phyloP scores from a whole-genome alignment of 2,888 invertebrate species.

The Athalia rosae region DNA sequence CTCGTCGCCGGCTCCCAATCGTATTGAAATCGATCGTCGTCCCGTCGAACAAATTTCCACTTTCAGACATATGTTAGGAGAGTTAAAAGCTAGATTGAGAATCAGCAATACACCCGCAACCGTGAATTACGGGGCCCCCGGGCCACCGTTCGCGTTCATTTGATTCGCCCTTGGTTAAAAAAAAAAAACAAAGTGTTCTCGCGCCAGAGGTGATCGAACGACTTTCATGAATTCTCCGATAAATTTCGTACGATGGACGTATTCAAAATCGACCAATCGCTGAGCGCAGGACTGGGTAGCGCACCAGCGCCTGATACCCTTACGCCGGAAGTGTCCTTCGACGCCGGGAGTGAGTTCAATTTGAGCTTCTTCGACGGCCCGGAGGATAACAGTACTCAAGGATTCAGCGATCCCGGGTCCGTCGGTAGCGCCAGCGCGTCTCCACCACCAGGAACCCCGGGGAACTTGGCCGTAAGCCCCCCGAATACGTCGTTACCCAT shows the following conservation, averaged over 20 bases:
- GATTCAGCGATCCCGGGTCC: constrained; percentile 81
- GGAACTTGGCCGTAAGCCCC: constrained; percentile 63
- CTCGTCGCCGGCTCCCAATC: too few relatives aligned
- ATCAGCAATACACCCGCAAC: neutral
- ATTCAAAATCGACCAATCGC: constrained; percentile 82
- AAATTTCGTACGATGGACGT: constrained; percentile 78
- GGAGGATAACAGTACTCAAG: constrained; percentile 81
- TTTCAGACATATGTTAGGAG: too few relatives aligned
- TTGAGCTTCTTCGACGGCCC: constrained; percentile 86
- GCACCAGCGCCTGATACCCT: constrained; percentile 79
- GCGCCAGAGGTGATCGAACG: constrained; percentile 35
- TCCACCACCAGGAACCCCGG: constrained; percentile 69
- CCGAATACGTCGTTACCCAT: constrained; percentile 65
- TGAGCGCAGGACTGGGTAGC: constrained; percentile 78
- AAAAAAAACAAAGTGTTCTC: neutral
- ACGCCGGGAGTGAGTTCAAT: constrained; percentile 86
- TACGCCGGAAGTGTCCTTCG: constrained; percentile 82
- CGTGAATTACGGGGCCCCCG: constrained; percentile 3
- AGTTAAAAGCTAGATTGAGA: too few relatives aligned
- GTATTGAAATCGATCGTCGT: too few relatives aligned
- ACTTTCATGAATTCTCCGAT: constrained; percentile 42
- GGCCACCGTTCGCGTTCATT: neutral
- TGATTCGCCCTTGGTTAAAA: neutral
- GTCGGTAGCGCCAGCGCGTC: constrained; percentile 75
- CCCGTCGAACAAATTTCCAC: too few relatives aligned